These are phyloP conservation scores for Notamacropus eugenii DNA, from an alignment of 2,797 vertebrate species.

Conservation along the genomic window DNA sequence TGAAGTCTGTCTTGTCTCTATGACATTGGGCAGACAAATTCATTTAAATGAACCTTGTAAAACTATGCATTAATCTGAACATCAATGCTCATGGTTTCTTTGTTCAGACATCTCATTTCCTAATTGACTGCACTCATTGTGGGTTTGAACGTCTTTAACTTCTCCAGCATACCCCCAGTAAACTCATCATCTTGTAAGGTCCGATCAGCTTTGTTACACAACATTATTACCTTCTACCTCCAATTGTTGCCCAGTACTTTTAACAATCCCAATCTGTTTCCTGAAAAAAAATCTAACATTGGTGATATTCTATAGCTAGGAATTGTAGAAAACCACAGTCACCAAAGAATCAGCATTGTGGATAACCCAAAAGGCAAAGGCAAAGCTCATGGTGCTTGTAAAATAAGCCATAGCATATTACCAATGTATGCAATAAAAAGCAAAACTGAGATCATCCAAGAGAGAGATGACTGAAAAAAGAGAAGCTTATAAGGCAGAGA, in stretches of 20 bases:
- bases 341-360: neutral
- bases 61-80: neutral
- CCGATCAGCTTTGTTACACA: neutral
- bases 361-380: neutral
- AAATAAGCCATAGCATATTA: too few species aligned
- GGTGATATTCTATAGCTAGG: neutral
- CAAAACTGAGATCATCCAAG: neutral
- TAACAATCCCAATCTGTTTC: neutral
- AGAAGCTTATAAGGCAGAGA: neutral
- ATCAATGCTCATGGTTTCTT: neutral
- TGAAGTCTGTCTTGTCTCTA: too few species aligned
- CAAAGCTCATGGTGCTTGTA: neutral
- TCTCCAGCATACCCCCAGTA: neutral
- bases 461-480: neutral
- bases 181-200: neutral
- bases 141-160: neutral
- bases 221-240: neutral
- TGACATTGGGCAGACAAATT: neutral
- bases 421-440: neutral
- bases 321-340: neutral
- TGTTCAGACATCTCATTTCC: neutral
- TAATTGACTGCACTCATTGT: neutral
- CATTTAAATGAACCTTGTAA: neutral
- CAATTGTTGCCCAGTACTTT: neutral
- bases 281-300: neutral